Evolutionary conservation across 1,140 invertebrate genomes (phyloP), one percentile per base, ranked within the genome.

Genomic region (Plodia interpunctella): DNA sequence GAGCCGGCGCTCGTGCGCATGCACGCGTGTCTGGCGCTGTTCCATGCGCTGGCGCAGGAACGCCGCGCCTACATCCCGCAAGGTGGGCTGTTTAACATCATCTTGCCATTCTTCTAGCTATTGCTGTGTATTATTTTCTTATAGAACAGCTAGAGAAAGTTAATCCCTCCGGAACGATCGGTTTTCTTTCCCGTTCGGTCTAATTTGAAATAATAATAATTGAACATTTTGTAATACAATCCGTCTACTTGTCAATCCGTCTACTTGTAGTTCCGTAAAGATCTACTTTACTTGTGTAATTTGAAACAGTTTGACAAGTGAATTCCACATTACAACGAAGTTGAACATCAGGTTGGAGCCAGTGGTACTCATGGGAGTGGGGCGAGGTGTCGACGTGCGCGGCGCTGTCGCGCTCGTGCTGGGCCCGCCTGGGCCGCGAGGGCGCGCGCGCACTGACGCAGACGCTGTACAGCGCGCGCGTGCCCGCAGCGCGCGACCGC

Each of bases 21-120:
- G 49, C 76, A 80, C 55, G 81, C 72, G 13, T 74, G 74, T 44
- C 73, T 87, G 54, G 81, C 86, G 55, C 63, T 87, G 2, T 72
- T 84, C 62, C 85, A 88, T 65, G 83, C 85, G 9, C 44, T 85
- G 0, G 76, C 70, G 51, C 79, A 86, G 64, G 86, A 88, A 58
- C 76, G 86, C 0, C 76, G 83, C 49, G 81, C 77, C 0, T 87
- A 88, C 59, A 80, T 88, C 21, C 83, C 85, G n/a, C 72, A 80
- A 59, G 83, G 85, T 85, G 59, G 17, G 6, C 4, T 20, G n/a
- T n/a, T n/a, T n/a, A n/a, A n/a, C n/a, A n/a, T n/a, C n/a, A n/a
- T n/a, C n/a, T n/a, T n/a, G n/a, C n/a, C n/a, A n/a, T n/a, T n/a
- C n/a, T n/a, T n/a, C n/a, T n/a, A n/a, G n/a, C n/a, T n/a, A n/a